A percentile compares a stretch with the other conserved stretches of the same genome.
Conservation (phyloP, 2,797 vertebrate genomes). For the Synaphobranchus kaupii region DNA sequence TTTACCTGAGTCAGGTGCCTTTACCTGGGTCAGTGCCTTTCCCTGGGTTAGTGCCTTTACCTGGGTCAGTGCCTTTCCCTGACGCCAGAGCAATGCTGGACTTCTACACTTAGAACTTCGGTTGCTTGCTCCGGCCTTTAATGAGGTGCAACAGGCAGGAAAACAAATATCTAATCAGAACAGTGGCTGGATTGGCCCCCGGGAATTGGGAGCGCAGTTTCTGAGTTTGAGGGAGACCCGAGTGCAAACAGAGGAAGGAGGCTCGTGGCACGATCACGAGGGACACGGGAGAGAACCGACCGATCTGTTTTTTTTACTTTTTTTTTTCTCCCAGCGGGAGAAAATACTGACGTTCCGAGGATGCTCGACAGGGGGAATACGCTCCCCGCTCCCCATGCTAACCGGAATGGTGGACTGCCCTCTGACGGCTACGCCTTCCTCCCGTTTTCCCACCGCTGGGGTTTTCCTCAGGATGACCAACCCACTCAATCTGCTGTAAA, state of each 20-base stretch:
- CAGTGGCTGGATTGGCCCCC: constrained; percentile 3
- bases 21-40: no score
- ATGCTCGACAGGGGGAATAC: neutral
- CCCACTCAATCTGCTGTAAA: neutral
- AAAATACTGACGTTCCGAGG: neutral
- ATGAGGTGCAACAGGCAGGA: neutral
- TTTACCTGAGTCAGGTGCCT: no score
- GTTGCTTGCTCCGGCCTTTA: neutral
- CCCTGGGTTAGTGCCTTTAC: no score
- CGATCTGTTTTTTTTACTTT: neutral
- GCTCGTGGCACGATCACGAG: neutral
- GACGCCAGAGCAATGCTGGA: neutral
- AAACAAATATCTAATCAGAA: constrained; percentile 16
- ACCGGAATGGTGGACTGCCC: neutral
- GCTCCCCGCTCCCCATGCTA: neutral
- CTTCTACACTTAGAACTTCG: neutral
- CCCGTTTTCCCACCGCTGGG: no score
- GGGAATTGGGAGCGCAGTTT: neutral
- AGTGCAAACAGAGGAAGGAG: neutral
- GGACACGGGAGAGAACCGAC: neutral
- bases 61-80: no score
- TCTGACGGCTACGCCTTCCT: neutral
- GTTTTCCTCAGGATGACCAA: no score
- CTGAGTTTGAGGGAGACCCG: neutral
- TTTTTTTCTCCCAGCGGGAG: neutral